Conservation (phyloP, 2,113 vertebrate genomes). For the Sinocyclocheilus anophthalmus region DNA sequence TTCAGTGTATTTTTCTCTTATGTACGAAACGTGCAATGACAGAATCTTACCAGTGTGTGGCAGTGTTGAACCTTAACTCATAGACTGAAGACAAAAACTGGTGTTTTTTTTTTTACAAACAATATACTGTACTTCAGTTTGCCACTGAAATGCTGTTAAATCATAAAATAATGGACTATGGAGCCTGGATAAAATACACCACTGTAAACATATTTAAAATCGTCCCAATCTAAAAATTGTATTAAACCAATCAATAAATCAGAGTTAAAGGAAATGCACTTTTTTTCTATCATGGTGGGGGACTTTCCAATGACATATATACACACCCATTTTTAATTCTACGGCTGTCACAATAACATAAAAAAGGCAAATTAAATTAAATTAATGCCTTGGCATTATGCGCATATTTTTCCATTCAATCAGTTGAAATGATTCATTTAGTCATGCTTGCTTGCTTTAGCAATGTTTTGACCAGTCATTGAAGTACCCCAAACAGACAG, state of each 20-base stretch:
- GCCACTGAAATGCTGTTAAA: not conserved
- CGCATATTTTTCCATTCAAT: not conserved
- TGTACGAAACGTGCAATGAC: not conserved
- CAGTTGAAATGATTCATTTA: not conserved
- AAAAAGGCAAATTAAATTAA: not conserved
- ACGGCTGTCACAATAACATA: not conserved
- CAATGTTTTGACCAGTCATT: not conserved
- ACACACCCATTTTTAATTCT: not conserved
- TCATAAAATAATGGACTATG: not conserved
- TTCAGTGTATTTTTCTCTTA: not conserved
- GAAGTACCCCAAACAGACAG: not conserved
- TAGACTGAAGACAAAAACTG: not conserved
- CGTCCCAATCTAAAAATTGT: not conserved
- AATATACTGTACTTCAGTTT: not conserved
- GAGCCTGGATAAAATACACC: not conserved
- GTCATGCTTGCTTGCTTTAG: constrained; percentile 1
- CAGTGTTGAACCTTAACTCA: not conserved
- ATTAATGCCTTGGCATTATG: not conserved
- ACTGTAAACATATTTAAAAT: not conserved
- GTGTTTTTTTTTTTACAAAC: not conserved
- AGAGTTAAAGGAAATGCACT: not conserved
- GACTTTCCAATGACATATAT: not conserved
- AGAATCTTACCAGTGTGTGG: not conserved
- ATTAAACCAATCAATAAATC: not conserved
- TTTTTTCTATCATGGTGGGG: not conserved